These are phyloP conservation scores for Squalus acanthias DNA, from an alignment of 2,797 vertebrate species.

Conservation along the genomic window DNA sequence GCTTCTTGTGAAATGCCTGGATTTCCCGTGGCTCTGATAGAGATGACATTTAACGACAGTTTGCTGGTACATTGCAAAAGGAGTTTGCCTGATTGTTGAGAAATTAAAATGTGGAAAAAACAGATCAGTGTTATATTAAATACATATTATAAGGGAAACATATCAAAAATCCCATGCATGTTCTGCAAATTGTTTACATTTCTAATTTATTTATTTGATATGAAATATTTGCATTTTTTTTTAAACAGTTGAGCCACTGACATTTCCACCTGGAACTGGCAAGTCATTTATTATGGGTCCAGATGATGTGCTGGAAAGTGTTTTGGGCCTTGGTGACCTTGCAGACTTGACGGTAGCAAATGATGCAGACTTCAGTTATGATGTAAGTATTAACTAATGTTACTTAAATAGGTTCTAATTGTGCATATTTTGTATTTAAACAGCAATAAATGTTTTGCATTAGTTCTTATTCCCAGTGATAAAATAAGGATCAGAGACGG, in stretches of 20 bases:
- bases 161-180: background rate
- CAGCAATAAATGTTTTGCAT: background rate
- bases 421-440: background rate
- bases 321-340: slow-evolving; percentile 91
- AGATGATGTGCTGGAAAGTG: slow-evolving; percentile 90
- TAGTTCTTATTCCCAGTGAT: background rate
- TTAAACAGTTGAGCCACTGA: slow-evolving; percentile 79
- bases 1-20: background rate
- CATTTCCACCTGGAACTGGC: slow-evolving; percentile 83
- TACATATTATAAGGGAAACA: background rate
- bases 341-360: slow-evolving; percentile 97
- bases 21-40: background rate
- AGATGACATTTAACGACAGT: background rate
- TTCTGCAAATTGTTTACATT: background rate
- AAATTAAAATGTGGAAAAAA: background rate
- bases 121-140: background rate
- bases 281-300: slow-evolving; percentile 95
- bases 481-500: background rate
- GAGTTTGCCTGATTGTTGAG: background rate
- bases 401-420: background rate
- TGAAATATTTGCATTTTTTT: background rate
- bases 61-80: background rate
- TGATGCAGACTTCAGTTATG: slow-evolving; percentile 94
- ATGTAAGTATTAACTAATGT: slow-evolving; percentile 68
- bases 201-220: background rate